These are phyloP conservation scores for Itoplectis maculator DNA, from an alignment of 2,888 invertebrate genomes.

Conservation along the genomic window DNA sequence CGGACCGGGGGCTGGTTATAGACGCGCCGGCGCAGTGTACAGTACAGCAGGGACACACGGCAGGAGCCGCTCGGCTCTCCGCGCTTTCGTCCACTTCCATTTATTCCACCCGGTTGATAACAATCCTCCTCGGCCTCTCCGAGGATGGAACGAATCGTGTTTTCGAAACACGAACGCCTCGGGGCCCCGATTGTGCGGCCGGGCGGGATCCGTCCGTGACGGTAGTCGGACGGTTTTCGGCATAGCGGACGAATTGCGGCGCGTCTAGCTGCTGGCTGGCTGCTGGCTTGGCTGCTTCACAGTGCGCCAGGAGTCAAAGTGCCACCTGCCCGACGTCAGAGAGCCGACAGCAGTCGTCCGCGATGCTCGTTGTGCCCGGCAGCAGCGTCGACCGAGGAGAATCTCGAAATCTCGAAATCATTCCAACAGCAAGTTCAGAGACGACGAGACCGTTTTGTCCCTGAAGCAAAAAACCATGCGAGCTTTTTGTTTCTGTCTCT, in stretches of 20 bases:
- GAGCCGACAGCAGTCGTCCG: not conserved
- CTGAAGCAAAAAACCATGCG: too few species aligned
- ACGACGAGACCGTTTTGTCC: too few species aligned
- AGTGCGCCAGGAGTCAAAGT: too few species aligned
- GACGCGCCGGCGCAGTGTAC: slow-evolving; percentile 22
- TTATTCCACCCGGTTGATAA: slow-evolving; percentile 75
- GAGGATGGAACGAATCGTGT: slow-evolving; percentile 81
- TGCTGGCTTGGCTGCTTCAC: too few species aligned
- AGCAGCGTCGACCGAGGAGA: slow-evolving; percentile 62
- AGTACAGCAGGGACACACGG: slow-evolving; percentile 29
- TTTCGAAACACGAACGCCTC: slow-evolving; percentile 80
- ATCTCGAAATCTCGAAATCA: slow-evolving; percentile 66
- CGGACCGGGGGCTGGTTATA: slow-evolving; percentile 32
- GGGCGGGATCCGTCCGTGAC: slow-evolving; percentile 63
- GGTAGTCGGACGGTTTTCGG: slow-evolving; percentile 67
- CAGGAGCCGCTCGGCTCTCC: slow-evolving; percentile 49
- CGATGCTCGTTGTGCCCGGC: slow-evolving; percentile 7
- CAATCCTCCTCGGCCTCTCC: slow-evolving; percentile 72
- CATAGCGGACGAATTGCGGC: slow-evolving; percentile 18
- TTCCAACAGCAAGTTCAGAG: slow-evolving; percentile 64
- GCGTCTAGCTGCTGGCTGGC: slow-evolving; percentile 5
- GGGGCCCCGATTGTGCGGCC: slow-evolving; percentile 69
- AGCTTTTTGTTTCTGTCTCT: not conserved
- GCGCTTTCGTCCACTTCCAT: too few species aligned
- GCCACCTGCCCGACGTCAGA: slow-evolving; percentile 61